phyloP scores from a whole-genome alignment of 2,113 vertebrate species.

The Gopherus evgoodei region DNA sequence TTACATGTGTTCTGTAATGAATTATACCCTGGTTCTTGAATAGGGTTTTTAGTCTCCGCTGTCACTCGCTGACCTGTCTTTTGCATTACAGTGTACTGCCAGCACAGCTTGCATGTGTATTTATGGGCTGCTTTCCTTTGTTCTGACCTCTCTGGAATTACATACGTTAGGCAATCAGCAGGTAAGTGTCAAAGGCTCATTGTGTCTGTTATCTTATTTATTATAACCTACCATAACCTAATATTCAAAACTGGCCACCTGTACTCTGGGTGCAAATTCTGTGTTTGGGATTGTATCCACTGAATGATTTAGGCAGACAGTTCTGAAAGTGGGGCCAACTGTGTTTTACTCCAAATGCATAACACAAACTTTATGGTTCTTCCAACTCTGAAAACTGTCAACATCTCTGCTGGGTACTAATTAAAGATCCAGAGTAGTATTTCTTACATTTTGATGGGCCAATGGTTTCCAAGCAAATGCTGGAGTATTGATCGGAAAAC shows the following conservation, averaged over 20 bases:
- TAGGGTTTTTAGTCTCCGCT: not conserved
- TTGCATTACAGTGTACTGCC: conserved; percentile 87
- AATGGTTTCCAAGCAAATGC: not conserved
- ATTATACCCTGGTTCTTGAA: not conserved
- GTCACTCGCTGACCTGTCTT: not conserved
- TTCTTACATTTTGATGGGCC: not conserved
- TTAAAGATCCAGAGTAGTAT: not conserved
- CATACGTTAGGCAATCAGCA: conserved; percentile 92
- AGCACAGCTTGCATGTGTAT: conserved; percentile 96
- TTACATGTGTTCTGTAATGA: not conserved
- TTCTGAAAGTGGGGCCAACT: not conserved
- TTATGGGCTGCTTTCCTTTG: conserved; percentile 95
- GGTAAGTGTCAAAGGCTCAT: conserved; percentile 72
- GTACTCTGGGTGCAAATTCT: not conserved
- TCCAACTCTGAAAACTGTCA: not conserved
- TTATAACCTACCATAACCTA: not conserved
- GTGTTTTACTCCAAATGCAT: not conserved
- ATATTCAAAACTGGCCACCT: not conserved
- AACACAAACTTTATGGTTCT: not conserved
- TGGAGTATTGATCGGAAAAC: not conserved
- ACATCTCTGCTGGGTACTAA: not conserved
- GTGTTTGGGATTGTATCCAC: not conserved
- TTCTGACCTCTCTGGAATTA: conserved; percentile 92
- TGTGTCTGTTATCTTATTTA: not conserved
- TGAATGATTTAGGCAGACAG: not conserved